phyloP scores from a whole-genome alignment of 2,113 vertebrate genomes.

The Cyprinodon tularosa region DNA sequence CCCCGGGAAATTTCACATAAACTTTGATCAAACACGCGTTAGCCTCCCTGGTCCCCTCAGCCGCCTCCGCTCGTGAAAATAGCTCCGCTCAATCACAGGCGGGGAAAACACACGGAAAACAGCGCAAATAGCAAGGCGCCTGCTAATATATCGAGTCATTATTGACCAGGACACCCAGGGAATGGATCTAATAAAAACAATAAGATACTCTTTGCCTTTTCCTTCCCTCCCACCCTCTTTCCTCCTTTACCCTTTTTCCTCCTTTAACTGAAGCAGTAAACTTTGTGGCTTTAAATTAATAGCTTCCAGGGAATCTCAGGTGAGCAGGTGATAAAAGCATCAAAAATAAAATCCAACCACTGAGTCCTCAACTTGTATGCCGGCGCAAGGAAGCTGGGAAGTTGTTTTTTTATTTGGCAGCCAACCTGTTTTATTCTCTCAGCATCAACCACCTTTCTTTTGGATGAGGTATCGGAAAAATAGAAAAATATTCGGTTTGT shows the following conservation, averaged over 20 bases:
- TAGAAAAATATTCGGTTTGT: neutral
- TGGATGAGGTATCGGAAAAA: neutral
- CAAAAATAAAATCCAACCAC: slow-evolving; percentile 59
- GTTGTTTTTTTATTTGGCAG: neutral
- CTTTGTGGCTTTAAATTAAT: slow-evolving; percentile 81
- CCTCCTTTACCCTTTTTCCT: slow-evolving; percentile 39
- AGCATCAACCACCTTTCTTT: neutral
- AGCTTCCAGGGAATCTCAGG: slow-evolving; percentile 71
- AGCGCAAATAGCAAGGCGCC: slow-evolving; percentile 84
- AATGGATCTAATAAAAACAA: slow-evolving; percentile 86
- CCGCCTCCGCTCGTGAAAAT: slow-evolving; percentile 77
- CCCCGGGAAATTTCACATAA: slow-evolving; percentile 93
- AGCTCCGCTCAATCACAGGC: slow-evolving; percentile 81
- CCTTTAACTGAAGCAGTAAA: slow-evolving; percentile 74
- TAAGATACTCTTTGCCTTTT: slow-evolving; percentile 78
- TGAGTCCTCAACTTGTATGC: slow-evolving; percentile 58
- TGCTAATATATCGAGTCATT: slow-evolving; percentile 83
- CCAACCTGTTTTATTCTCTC: neutral
- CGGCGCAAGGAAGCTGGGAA: slow-evolving; percentile 29
- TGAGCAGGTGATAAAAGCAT: slow-evolving; percentile 67
- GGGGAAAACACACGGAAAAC: slow-evolving; percentile 82
- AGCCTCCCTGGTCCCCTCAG: slow-evolving; percentile 79
- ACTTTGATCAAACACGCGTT: slow-evolving; percentile 95
- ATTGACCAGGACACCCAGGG: slow-evolving; percentile 82
- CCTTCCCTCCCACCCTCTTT: slow-evolving; percentile 12